These are phyloP conservation scores for Euphydryas editha DNA, from an alignment of 2,888 invertebrate genomes.

Conservation along the genomic window DNA sequence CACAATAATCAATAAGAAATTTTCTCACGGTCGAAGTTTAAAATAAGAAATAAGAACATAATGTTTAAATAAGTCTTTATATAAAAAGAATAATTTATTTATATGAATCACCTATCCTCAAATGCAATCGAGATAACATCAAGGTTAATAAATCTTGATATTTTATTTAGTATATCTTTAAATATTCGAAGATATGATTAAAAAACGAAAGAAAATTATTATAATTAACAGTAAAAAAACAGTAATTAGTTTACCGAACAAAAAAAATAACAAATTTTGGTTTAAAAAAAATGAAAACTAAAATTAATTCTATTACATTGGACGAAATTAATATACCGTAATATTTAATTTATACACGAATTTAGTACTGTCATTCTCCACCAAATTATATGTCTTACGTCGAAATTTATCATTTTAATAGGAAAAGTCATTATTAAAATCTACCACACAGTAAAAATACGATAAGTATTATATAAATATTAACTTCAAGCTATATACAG, in stretches of 20 bases:
- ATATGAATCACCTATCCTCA: too few relatives aligned
- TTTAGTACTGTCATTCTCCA: background rate
- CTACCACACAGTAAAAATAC: constrained; percentile 23
- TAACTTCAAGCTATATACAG: constrained; percentile 18
- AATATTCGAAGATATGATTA: too few relatives aligned
- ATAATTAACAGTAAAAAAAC: too few relatives aligned
- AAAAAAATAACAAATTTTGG: too few relatives aligned
- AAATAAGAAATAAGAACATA: background rate
- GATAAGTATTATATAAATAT: constrained; percentile 31
- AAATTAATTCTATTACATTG: background rate
- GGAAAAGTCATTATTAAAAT: constrained; percentile 28
- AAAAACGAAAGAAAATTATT: too few relatives aligned
- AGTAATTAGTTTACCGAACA: too few relatives aligned
- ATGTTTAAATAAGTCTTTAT: too few relatives aligned
- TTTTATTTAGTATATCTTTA: too few relatives aligned
- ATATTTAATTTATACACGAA: background rate
- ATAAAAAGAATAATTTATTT: too few relatives aligned
- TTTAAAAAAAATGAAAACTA: background rate
- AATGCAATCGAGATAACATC: too few relatives aligned
- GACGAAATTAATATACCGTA: background rate
- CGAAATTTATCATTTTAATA: constrained; percentile 26
- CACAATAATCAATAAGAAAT: constrained; percentile 37
- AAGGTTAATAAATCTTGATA: too few relatives aligned
- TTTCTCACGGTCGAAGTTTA: constrained; percentile 34
- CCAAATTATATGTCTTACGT: constrained; percentile 4